Conservation (phyloP, 2,113 vertebrate genomes). For the Etheostoma spectabile region DNA sequence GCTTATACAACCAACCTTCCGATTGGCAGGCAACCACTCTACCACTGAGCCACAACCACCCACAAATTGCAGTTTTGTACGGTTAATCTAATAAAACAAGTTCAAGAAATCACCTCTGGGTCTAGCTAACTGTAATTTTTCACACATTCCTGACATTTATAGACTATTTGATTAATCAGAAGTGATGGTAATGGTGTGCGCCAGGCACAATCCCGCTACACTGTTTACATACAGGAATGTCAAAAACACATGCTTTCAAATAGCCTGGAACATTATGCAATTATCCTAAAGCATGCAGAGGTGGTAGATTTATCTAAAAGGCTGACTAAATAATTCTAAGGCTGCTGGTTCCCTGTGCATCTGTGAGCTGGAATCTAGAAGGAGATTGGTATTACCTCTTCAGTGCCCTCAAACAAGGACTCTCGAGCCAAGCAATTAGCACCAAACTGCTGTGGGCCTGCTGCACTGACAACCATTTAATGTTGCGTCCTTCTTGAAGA, state of each 20-base stretch:
- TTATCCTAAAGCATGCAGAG: conserved; percentile 15
- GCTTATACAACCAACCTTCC: too few relatives aligned
- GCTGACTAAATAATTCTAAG: conserved; percentile 15
- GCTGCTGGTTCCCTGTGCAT: background rate
- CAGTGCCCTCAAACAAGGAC: conserved; percentile 7
- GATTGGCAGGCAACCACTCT: too few relatives aligned
- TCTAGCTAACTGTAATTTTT: background rate
- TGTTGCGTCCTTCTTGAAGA: conserved; percentile 16
- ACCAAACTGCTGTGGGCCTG: conserved; percentile 1
- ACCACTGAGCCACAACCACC: too few relatives aligned
- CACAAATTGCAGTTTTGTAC: background rate
- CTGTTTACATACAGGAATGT: conserved; percentile 12
- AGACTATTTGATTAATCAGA: background rate
- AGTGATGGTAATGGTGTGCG: background rate
- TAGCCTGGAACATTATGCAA: background rate
- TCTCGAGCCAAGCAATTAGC: conserved; percentile 12
- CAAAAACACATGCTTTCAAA: conserved; percentile 12
- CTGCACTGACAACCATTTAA: conserved; percentile 24
- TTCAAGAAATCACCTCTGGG: background rate
- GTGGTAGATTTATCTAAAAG: background rate
- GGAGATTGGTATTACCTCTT: conserved; percentile 1
- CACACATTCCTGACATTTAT: background rate
- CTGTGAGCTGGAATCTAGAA: conserved; percentile 5
- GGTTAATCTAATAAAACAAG: background rate
- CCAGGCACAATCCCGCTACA: background rate